phyloP scores from a whole-genome alignment of 2,888 invertebrate species.

The Ditula angustiorana region DNA sequence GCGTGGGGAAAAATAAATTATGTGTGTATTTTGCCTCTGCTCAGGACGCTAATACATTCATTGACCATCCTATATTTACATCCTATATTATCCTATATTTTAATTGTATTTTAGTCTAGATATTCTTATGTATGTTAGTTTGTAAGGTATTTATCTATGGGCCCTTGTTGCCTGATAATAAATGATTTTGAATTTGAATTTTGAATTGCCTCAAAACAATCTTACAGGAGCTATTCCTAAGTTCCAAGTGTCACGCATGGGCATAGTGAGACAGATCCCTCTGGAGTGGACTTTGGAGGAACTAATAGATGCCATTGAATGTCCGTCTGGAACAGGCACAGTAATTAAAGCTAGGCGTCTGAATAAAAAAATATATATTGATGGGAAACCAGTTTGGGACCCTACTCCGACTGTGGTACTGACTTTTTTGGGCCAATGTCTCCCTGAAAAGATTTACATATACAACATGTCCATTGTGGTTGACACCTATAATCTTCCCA shows the following conservation, averaged over 20 bases:
- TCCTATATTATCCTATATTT: too few species aligned
- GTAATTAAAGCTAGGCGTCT: neutral
- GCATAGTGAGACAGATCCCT: neutral
- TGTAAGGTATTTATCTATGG: too few species aligned
- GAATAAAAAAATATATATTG: neutral
- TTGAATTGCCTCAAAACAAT: too few species aligned
- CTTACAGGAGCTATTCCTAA: neutral
- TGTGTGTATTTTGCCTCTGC: neutral
- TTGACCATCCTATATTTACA: neutral
- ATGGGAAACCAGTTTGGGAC: neutral
- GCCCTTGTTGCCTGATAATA: too few species aligned
- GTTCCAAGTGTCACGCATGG: neutral
- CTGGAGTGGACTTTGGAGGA: neutral
- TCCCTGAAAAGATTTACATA: neutral
- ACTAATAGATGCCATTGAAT: neutral
- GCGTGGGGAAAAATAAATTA: neutral
- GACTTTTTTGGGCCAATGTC: neutral
- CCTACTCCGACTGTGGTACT: neutral
- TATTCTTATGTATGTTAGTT: too few species aligned
- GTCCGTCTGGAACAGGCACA: neutral
- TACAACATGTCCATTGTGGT: neutral
- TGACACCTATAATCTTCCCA: neutral
- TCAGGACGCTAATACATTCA: neutral
- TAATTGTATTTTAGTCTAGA: too few species aligned
- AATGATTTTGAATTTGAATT: too few species aligned